Base-by-base conservation (phyloP, 2,888 invertebrate genomes). In the Tillus elongatus region DNA sequence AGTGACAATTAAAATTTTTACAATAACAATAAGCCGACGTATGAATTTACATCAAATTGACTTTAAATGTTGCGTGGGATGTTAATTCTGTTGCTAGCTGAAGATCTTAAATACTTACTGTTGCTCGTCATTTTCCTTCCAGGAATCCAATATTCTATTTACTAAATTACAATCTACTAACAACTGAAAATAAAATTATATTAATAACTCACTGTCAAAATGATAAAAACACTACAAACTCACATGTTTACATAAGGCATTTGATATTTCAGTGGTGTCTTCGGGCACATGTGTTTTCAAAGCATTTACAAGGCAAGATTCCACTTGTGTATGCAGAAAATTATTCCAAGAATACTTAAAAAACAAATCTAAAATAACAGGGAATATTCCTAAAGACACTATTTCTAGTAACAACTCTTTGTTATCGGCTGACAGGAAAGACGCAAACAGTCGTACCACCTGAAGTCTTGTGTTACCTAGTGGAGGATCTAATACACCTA, bases 341-440 rank as follows among this genome's bases (percentile, higher is more conserved):
- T 92, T 95, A 72, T 96, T 95, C 84, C 90, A 83, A 47, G 81
- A 77, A 70, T 85, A 89, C 64, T 76, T 74, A 70, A 92, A 89
- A 73, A 91, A 86, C 67, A 95, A 73, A 64, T 90, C 84, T 75
- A 92, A 68, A 55, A 84, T 70, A 54, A 75, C 68, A 50, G 68
- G 68, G 54, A 77, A 72, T 27, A 76, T 78, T 45, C 74, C 75
- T 36, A 61, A 44, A 4, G 45, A 43, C 38, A 65, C 68, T 58
- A 75, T 70, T 65, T 82, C 81, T 57, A 73, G 70, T 59, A 81
- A 74, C 52, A 92, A 73, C 54, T 77, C 75, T 49, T 73, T 68
- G 60, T 81, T 79, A 58, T 83, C 81, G 35, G 82, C 80, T 45
- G 75, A 70, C 48, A 90, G 71, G 53, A 91, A 71, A 39, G 81